A percentile compares a stretch with the other conserved stretches of the same genome.
Evolutionary conservation across 1,140 invertebrate species (phyloP).

Genomic region (Sycophila sp.): DNA sequence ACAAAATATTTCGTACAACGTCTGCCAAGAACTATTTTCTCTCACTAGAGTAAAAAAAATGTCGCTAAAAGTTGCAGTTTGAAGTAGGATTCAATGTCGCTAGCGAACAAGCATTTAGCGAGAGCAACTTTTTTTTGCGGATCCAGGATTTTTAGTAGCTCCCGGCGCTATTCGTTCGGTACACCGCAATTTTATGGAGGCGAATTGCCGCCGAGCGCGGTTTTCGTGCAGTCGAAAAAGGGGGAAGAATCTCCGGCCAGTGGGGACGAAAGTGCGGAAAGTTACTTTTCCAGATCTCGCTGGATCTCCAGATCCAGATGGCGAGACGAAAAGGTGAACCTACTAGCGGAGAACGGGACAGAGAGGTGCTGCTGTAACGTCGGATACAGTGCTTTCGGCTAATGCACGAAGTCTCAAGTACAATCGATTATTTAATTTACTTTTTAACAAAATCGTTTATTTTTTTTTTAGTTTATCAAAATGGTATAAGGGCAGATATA

Average conservation of each 20-base stretch:
- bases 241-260: background rate
- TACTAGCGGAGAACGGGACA: no score
- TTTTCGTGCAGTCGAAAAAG: background rate
- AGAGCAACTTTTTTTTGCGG: background rate
- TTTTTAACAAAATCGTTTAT: background rate
- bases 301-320: no score
- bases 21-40: no score
- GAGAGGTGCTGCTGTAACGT: no score
- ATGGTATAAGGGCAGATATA: no score
- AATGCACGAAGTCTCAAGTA: conserved; percentile 50
- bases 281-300: background rate
- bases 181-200: background rate
- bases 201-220: background rate
- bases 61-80: background rate
- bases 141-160: conserved; percentile 24
- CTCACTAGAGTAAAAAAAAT: no score
- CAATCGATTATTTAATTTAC: background rate
- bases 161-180: background rate
- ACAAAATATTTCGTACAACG: no score
- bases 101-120: background rate
- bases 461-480: background rate
- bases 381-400: conserved; percentile 47
- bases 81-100: background rate
- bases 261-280: background rate
- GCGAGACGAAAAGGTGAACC: background rate